A percentile compares a stretch with the other conserved stretches of the same genome.
phyloP scores from a whole-genome alignment of 2,888 invertebrate species.

The Drosophila prostipennis region DNA sequence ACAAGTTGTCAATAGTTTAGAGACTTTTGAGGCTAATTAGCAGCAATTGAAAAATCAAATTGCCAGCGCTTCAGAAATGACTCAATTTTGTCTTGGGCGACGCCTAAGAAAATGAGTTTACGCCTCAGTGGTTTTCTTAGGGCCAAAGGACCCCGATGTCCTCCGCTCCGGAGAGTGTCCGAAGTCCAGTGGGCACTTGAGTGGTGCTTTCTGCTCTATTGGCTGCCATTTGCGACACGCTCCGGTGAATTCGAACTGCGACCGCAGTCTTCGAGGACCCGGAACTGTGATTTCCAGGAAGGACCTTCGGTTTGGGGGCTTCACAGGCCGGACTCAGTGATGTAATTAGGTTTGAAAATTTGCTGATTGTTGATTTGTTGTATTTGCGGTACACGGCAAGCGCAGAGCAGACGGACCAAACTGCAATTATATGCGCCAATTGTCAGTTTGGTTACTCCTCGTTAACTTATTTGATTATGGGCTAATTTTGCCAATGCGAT shows the following conservation, averaged over 20 bases:
- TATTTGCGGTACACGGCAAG: conserved; percentile 20
- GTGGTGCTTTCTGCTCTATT: conserved; percentile 77
- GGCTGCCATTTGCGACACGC: conserved; percentile 71
- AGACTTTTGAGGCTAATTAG: conserved; percentile 62
- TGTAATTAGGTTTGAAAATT: conserved; percentile 76
- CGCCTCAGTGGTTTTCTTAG: conserved; percentile 64
- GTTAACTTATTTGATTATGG: conserved; percentile 78
- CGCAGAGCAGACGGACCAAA: conserved; percentile 13
- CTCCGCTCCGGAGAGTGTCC: conserved; percentile 39
- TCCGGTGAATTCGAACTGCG: conserved; percentile 64
- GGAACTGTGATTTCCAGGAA: conserved; percentile 46
- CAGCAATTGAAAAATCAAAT: conserved; percentile 79
- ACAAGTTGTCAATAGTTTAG: conserved; percentile 68
- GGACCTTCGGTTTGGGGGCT: conserved; percentile 21
- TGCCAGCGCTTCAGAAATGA: conserved; percentile 39
- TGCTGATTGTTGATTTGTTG: conserved; percentile 64
- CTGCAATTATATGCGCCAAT: conserved; percentile 76
- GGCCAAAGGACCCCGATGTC: conserved; percentile 10
- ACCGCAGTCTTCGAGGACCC: conserved; percentile 51
- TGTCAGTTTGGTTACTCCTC: conserved; percentile 73
- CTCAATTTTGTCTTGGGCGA: conserved; percentile 36
- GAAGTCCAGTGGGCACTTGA: conserved; percentile 63
- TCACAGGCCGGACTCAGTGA: conserved; percentile 43
- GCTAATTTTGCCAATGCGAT: conserved; percentile 57
- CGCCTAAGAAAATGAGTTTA: conserved; percentile 65